Evolutionary conservation across 2,888 invertebrate species (phyloP).

Genomic region (Hoplodrina blanda): DNA sequence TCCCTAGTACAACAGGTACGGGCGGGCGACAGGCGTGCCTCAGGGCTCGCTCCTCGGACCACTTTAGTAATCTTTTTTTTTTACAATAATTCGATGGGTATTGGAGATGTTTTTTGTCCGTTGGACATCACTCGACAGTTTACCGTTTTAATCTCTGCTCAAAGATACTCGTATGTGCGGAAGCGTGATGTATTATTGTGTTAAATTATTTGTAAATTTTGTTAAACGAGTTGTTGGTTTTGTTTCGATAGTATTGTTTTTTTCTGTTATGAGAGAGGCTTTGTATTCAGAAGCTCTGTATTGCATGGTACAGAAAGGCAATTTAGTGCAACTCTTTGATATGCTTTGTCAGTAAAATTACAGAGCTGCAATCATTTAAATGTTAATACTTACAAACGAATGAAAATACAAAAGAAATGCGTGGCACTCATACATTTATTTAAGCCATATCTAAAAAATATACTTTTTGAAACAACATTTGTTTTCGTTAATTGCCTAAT

Average conservation of each 20-base stretch:
- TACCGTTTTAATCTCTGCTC: slow-evolving; percentile 83
- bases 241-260: slow-evolving; percentile 50
- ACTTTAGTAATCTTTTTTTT: slow-evolving; percentile 76
- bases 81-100: slow-evolving; percentile 81
- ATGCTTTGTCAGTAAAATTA: neutral
- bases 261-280: slow-evolving; percentile 26
- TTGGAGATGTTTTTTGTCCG: slow-evolving; percentile 79
- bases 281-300: slow-evolving; percentile 14
- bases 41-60: slow-evolving; percentile 78
- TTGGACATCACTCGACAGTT: slow-evolving; percentile 75
- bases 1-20: slow-evolving; percentile 87
- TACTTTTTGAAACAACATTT: no score
- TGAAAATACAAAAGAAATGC: no score
- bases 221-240: slow-evolving; percentile 62
- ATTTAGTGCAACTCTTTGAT: neutral
- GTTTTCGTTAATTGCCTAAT: no score
- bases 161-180: slow-evolving; percentile 78
- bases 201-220: slow-evolving; percentile 79
- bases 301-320: neutral
- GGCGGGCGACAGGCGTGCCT: slow-evolving; percentile 79
- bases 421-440: no score
- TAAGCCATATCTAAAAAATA: no score
- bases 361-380: neutral
- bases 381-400: neutral
- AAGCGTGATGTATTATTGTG: slow-evolving; percentile 77